phyloP scores from a whole-genome alignment of 2,888 invertebrate genomes.

The Thereva unica region DNA sequence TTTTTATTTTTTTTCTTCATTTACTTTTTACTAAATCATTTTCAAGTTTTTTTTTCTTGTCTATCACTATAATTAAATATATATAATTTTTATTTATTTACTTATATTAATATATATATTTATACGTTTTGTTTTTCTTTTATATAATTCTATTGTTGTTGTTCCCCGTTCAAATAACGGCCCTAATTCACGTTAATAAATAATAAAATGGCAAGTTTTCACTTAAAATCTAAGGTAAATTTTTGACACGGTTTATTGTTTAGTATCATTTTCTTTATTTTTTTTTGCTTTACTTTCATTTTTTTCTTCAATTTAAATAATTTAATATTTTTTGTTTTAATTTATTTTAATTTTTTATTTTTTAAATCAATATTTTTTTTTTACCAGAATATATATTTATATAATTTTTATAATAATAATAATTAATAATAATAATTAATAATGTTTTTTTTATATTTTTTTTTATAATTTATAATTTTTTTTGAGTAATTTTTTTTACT shows the following conservation, averaged over 20 bases:
- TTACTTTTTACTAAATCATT: slow-evolving; percentile 23
- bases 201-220: slow-evolving; percentile 45
- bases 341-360: slow-evolving; percentile 33
- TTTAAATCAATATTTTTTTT: slow-evolving; percentile 14
- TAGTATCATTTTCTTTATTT: slow-evolving; percentile 41
- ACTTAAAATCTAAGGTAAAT: slow-evolving; percentile 45
- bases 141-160: slow-evolving; percentile 43
- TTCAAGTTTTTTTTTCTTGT: slow-evolving; percentile 11
- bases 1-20: slow-evolving; percentile 19
- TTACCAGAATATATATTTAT: slow-evolving; percentile 21
- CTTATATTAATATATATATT: slow-evolving; percentile 38
- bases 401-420: slow-evolving; percentile 2
- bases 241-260: slow-evolving; percentile 47
- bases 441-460: too few species aligned
- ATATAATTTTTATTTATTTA: slow-evolving; percentile 23
- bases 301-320: neutral
- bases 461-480: slow-evolving; percentile 30
- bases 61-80: slow-evolving; percentile 37
- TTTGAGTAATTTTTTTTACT: slow-evolving; percentile 27
- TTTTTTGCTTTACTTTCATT: slow-evolving; percentile 9
- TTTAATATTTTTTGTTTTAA: slow-evolving; percentile 18
- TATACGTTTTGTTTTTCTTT: slow-evolving; percentile 38
- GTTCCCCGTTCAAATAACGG: slow-evolving; percentile 46
- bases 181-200: slow-evolving; percentile 44
- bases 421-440: too few species aligned